phyloP scores from a whole-genome alignment of 23 tunicate species.

The Oikopleura vanhoeffeni region DNA sequence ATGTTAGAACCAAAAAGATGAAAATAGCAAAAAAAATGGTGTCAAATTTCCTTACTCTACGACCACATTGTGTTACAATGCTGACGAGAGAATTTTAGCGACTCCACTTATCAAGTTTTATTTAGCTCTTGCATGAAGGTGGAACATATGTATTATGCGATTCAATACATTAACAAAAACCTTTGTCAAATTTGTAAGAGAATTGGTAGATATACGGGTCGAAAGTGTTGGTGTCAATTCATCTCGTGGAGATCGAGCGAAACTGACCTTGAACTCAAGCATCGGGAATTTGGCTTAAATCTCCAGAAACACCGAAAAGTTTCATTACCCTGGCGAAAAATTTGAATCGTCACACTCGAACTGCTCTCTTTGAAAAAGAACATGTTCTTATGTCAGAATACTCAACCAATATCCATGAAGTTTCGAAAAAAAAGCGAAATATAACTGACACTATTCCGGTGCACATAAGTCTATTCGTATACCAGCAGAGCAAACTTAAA shows the following conservation, averaged over 20 bases:
- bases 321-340: neutral
- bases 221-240: too few species aligned
- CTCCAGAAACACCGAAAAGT: neutral
- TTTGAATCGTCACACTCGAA: neutral
- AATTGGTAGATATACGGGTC: neutral
- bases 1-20: neutral
- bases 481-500: too few species aligned
- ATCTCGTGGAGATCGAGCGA: neutral
- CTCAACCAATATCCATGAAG: too few species aligned
- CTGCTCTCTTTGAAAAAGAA: neutral
- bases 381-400: too few species aligned
- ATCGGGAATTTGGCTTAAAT: neutral
- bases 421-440: neutral
- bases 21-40: neutral
- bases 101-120: neutral
- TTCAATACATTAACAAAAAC: neutral
- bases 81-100: neutral
- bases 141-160: neutral
- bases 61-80: neutral
- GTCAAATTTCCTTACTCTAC: neutral
- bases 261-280: neutral
- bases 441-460: too few species aligned
- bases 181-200: neutral
- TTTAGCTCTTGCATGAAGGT: neutral
- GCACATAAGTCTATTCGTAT: too few species aligned